phyloP scores from a whole-genome alignment of 2,113 vertebrate species.

The Syngnathoides biaculeatus region DNA sequence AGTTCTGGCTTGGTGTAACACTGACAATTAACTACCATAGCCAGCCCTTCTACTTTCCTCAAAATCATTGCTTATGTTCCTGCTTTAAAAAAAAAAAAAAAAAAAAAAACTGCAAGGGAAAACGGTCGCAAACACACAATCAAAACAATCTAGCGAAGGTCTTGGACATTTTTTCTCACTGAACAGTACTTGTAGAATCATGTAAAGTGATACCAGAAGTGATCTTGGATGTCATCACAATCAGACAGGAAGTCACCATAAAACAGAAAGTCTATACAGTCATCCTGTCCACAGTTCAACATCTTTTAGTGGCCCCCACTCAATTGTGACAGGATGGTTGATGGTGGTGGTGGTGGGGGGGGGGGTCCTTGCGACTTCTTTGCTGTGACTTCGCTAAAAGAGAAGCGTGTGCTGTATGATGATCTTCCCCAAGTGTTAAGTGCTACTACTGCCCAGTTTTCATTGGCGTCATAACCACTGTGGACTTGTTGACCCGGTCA shows the following conservation, averaged over 20 bases:
- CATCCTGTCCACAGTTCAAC: background rate
- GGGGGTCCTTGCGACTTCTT: conserved; percentile 81
- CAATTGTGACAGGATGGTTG: conserved; percentile 24
- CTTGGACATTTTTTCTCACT: background rate
- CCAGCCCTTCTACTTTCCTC: background rate
- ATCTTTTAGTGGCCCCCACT: background rate
- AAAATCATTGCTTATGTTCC: background rate
- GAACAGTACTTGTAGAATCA: background rate
- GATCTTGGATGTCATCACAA: conserved; percentile 1
- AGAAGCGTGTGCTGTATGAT: conserved; percentile 72
- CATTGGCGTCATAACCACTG: conserved; percentile 61
- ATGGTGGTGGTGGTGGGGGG: conserved; percentile 82
- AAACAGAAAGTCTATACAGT: background rate
- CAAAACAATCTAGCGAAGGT: background rate
- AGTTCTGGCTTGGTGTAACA: too few relatives aligned
- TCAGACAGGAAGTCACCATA: background rate
- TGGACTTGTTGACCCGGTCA: conserved; percentile 63
- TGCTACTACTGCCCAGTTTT: conserved; percentile 77
- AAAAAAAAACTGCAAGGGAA: background rate
- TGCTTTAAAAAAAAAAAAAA: background rate
- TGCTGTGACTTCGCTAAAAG: conserved; percentile 87
- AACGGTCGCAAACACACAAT: background rate
- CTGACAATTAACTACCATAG: background rate
- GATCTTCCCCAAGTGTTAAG: conserved; percentile 77
- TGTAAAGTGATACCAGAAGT: conserved; percentile 1